Conservation (phyloP, 2,113 vertebrate species). For the Actenoides hombroni region DNA sequence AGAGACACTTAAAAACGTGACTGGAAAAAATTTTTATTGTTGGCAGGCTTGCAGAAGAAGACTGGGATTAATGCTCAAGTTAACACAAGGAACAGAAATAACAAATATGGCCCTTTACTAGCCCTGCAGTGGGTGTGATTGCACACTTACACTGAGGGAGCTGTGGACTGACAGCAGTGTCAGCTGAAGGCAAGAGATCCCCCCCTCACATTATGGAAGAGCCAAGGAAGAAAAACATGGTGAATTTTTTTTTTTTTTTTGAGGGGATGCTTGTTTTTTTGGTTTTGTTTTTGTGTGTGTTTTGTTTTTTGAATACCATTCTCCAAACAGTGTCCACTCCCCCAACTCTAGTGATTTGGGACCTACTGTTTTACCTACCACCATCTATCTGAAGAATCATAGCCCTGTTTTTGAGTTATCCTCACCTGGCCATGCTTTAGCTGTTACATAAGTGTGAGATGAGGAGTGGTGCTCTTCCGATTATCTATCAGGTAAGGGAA, state of each 20-base stretch:
- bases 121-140: not conserved
- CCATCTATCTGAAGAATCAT: not conserved
- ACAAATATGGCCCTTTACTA: not conserved
- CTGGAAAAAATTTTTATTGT: not conserved
- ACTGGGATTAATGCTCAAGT: not conserved
- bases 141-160: not conserved
- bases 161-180: not conserved
- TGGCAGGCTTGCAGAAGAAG: not conserved
- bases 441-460: accelerated
- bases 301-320: not conserved
- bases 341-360: not conserved
- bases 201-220: not conserved
- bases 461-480: not conserved
- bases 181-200: not conserved
- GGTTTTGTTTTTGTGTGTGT: not conserved
- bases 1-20: not conserved
- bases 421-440: not conserved
- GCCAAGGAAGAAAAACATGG: not conserved
- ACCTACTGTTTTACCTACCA: not conserved
- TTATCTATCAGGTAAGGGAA: not conserved
- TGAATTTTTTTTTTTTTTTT: not conserved
- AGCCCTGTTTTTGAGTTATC: not conserved
- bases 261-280: not conserved
- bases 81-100: not conserved
- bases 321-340: not conserved